These are phyloP conservation scores for Neodontobutis hainanensis DNA, from an alignment of 2,113 vertebrate genomes.

Conservation along the genomic window DNA sequence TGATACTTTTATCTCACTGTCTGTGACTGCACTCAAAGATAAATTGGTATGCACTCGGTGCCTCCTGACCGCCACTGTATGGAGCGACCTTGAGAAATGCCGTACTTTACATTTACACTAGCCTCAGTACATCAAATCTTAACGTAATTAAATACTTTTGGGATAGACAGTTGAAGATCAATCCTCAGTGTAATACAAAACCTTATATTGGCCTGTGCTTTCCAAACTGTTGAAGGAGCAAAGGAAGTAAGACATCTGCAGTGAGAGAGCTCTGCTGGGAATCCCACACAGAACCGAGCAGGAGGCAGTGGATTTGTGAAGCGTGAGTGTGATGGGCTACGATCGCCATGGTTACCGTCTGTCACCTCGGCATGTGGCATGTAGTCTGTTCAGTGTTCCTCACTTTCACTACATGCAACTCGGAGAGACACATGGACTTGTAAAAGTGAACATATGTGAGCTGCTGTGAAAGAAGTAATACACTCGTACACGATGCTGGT, in stretches of 20 bases:
- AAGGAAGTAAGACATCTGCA: neutral
- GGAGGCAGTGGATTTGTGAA: neutral
- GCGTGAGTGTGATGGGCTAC: neutral
- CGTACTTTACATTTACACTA: no score
- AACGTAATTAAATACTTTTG: no score
- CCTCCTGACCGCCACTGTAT: neutral
- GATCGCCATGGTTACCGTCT: constrained; percentile 1
- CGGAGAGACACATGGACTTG: neutral
- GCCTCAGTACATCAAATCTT: no score
- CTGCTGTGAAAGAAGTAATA: neutral
- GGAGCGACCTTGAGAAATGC: no score
- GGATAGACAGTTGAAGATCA: no score
- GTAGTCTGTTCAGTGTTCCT: neutral
- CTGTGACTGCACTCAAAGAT: neutral
- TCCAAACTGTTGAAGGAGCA: neutral
- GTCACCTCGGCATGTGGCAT: neutral
- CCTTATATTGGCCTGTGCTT: no score
- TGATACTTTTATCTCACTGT: constrained; percentile 1
- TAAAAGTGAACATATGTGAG: neutral
- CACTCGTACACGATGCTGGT: neutral
- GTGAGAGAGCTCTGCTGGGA: neutral
- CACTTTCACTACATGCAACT: neutral
- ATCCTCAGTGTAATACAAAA: no score
- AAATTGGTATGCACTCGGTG: neutral
- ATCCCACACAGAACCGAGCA: neutral